Percentiles rank a stretch among this genome's conserved stretches.
phyloP scores from a whole-genome alignment of 1,140 invertebrate species.

The Drosophila oshimai region DNA sequence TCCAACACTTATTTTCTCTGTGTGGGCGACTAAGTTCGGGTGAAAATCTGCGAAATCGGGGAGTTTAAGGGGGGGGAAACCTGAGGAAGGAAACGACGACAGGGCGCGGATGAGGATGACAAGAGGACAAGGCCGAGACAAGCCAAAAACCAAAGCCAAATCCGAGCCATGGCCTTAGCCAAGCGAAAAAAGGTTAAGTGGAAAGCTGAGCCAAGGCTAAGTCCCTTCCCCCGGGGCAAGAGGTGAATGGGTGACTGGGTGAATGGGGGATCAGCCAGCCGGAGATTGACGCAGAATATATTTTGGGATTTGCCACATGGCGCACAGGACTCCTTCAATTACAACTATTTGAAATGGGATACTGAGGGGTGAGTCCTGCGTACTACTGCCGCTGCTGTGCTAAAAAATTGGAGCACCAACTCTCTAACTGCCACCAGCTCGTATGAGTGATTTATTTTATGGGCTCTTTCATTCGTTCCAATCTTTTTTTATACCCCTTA shows the following conservation, averaged over 20 bases:
- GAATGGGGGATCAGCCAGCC: background rate
- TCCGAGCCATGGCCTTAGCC: constrained; percentile 54
- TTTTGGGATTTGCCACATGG: constrained; percentile 62
- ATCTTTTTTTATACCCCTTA: background rate
- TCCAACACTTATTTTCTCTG: too few relatives aligned
- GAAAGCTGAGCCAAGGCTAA: constrained; percentile 64
- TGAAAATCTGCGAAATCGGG: constrained; percentile 12
- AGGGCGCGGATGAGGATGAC: constrained; percentile 10
- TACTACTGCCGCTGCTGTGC: background rate
- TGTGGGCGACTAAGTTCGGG: background rate
- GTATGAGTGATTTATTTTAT: constrained; percentile 73
- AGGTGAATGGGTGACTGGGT: background rate
- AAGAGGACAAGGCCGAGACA: constrained; percentile 40
- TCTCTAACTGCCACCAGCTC: constrained; percentile 9
- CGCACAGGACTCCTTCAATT: constrained; percentile 56
- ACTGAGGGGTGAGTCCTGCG: background rate
- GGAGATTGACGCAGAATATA: constrained; percentile 64
- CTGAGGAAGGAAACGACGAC: constrained; percentile 15
- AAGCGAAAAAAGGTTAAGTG: constrained; percentile 73
- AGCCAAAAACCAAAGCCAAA: constrained; percentile 65
- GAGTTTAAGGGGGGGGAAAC: background rate
- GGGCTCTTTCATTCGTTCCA: background rate
- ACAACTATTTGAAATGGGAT: constrained; percentile 70
- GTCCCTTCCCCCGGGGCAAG: constrained; percentile 1
- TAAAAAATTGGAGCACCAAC: background rate